These are phyloP conservation scores for Folsomia candida DNA, from an alignment of 2,888 invertebrate genomes.

Conservation along the genomic window DNA sequence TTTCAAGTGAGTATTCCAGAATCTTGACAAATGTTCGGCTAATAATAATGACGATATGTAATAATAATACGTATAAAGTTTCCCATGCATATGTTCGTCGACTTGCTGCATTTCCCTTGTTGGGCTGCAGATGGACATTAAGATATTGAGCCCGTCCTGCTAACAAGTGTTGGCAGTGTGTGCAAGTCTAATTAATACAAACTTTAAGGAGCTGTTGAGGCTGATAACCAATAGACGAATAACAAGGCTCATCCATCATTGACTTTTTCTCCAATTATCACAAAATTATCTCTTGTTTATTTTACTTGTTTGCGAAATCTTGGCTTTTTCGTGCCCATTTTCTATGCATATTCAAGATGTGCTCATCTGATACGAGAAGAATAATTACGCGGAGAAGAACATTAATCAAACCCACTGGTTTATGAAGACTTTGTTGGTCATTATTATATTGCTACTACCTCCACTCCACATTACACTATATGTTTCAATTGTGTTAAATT, in stretches of 20 bases:
- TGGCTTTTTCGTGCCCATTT: background rate
- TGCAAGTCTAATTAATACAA: background rate
- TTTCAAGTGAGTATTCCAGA: no score
- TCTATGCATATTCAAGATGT: background rate
- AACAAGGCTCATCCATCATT: background rate
- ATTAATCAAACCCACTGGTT: background rate
- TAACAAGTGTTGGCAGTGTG: background rate
- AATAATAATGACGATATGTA: no score
- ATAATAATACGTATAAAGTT: no score
- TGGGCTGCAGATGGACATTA: background rate
- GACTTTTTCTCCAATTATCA: background rate
- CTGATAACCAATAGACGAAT: no score
- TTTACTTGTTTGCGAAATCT: background rate
- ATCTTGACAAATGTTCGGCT: no score
- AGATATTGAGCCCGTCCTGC: background rate
- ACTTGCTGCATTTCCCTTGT: background rate
- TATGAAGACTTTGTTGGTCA: background rate
- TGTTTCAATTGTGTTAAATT: background rate
- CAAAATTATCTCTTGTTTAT: background rate
- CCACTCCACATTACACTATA: background rate
- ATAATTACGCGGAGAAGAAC: background rate
- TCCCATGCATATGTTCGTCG: background rate
- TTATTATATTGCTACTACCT: background rate
- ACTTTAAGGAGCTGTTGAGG: background rate
- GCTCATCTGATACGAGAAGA: background rate